These are phyloP conservation scores for Pantherophis guttatus DNA, from an alignment of 2,113 vertebrate species.

Conservation along the genomic window DNA sequence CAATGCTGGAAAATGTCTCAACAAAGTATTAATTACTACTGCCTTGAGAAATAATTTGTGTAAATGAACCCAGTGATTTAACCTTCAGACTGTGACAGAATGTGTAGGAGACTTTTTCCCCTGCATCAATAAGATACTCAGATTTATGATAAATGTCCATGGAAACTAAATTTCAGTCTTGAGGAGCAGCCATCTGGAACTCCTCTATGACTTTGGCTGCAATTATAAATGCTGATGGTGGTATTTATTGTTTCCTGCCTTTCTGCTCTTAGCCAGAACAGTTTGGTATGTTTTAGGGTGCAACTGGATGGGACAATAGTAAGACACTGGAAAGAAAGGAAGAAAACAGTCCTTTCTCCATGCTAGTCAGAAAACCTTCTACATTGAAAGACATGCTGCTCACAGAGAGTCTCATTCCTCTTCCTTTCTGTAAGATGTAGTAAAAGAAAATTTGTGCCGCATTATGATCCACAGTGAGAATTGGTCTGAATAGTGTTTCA, in stretches of 20 bases:
- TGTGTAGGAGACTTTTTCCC: not conserved
- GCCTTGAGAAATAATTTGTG: conserved; percentile 51
- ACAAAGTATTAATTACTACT: conserved; percentile 21
- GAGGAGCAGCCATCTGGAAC: not conserved
- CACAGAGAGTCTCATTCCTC: too few relatives aligned
- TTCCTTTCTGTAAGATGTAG: not conserved
- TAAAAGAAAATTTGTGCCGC: not conserved
- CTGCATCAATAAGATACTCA: not conserved
- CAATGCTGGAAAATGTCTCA: conserved; percentile 52
- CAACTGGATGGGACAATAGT: not conserved
- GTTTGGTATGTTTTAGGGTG: not conserved
- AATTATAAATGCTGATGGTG: not conserved
- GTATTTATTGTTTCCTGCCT: not conserved
- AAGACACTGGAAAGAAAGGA: not conserved
- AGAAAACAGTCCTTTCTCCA: not conserved
- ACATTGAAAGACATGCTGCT: not conserved
- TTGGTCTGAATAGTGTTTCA: not conserved
- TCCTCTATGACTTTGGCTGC: not conserved
- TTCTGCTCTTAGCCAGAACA: not conserved
- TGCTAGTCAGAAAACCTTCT: not conserved
- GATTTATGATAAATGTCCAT: not conserved
- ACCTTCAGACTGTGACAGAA: not conserved
- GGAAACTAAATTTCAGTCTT: not conserved
- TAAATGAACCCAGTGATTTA: conserved; percentile 42
- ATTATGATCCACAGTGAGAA: not conserved